Evolutionary conservation across 1,140 invertebrate species (phyloP), one percentile per base, ranked within the genome.

Genomic region (Pantala flavescens): DNA sequence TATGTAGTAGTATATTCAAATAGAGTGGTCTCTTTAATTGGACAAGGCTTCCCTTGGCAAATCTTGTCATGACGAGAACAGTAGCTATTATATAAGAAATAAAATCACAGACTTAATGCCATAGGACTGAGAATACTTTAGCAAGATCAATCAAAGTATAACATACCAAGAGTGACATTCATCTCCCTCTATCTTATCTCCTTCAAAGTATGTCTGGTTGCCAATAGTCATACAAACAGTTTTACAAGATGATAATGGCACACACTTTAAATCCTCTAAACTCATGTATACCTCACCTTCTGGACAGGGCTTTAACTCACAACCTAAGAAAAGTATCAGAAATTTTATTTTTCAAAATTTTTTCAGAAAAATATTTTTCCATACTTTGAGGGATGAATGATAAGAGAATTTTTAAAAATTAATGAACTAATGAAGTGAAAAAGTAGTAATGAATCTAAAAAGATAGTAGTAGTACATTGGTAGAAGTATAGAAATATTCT

Each of bases 131-230:
- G 63, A 70, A 11, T 21, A 70, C 2, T 70, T n/a, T 5, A 5
- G 7, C 2, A 70, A 70, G n/a, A 5, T 70, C n/a, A 21, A 70
- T 5, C 23, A 21, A 7, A 21, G 7, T 21, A 70, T 72, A 36
- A 80, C 80, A 81, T 78, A 86, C 86, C 93, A 95, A 0, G 87
- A 89, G 77, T 93, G 90, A 81, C 93, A 96, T 0, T 84, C 85
- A 79, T 93, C 91, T 75, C 88, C 86, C 74, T 88, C 86, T 0
- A 94, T 86, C 23, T 89, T 76, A 80, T 95, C 93, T 10, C 93
- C 93, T 82, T 95, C 93, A 74, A 89, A 88, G 78, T 90, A 90
- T 10, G 79, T 78, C 73, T 80, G 84, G 0, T 88, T 90, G 76
- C 91, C 86, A 1, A 90, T 82, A n/a, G 87, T 84, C 80, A 89